Evolutionary conservation across 2,797 vertebrate genomes (phyloP), one percentile per base, ranked within the genome.

Genomic region (Clarias fuscus): DNA sequence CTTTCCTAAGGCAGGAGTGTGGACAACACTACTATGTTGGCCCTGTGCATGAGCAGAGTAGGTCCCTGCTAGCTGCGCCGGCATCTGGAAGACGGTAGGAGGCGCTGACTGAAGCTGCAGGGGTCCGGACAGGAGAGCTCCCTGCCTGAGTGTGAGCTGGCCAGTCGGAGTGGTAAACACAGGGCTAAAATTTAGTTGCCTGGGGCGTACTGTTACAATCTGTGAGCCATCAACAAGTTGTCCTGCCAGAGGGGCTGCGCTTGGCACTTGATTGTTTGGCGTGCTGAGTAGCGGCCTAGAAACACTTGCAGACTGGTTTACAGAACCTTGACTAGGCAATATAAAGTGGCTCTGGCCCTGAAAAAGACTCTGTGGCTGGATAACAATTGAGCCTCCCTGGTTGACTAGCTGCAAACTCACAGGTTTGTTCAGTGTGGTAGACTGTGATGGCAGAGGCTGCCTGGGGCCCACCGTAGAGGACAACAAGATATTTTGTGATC

Each of bases 321-420:
- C 93, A 15, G 94, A 93, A 75, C 79, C 92, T 90, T 96, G 96
- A 86, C 94, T 93, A 13, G 95, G 95, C 86, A 96, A 92, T 72
- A 96, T 93, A 87, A 96, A 95, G 90, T 96, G 95, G 90, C 94
- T 95, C 73, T 95, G 95, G 67, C 94, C 93, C 87, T 94, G 95
- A 91, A 96, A 95, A 88, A 96, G 93, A 91, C 94, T 94, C 89
- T 95, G 95, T 90, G 94, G 95, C 91, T 96, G 95, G 40, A 96
- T 93, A 90, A 96, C 92, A 2, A 96, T 95, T 89, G 95, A 95
- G 88, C 95, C 94, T 1, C 94, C 94, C 88, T 96, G 96, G 92
- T 95, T 95, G 89, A 96, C 90, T 75, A 96, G 90, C 92, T 95
- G 95, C 81, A 96, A 91, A 91, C 94, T 95, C 89, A 96, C 91